A percentile compares a stretch with the other conserved stretches of the same genome.
These are phyloP conservation scores for Oedothorax gibbosus DNA, from an alignment of 1,140 invertebrate species.

Conservation along the genomic window DNA sequence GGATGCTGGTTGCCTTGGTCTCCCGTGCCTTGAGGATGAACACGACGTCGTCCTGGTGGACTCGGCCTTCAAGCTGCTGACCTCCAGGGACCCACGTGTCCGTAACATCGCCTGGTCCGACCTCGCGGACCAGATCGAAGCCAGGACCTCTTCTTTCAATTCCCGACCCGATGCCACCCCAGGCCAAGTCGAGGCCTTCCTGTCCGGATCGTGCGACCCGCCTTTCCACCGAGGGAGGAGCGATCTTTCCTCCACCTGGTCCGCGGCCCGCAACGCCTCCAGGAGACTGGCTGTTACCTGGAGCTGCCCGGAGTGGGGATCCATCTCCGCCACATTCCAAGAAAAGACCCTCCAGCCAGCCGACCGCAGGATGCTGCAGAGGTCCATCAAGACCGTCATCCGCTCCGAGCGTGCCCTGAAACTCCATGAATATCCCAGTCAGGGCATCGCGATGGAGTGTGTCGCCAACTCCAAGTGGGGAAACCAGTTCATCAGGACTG, in stretches of 20 bases:
- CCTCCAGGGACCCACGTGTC: not conserved
- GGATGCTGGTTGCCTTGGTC: not conserved
- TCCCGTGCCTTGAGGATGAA: not conserved
- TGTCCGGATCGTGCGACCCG: not conserved
- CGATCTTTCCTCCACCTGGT: not conserved
- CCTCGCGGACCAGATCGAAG: not conserved
- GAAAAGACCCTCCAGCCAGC: too few relatives aligned
- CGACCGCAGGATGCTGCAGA: too few relatives aligned
- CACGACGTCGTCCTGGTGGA: not conserved
- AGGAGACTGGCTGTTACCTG: too few relatives aligned
- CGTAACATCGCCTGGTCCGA: not conserved
- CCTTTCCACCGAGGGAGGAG: not conserved
- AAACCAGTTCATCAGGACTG: constrained; percentile 62
- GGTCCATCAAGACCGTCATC: too few relatives aligned
- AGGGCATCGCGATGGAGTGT: not conserved
- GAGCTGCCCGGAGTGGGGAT: too few relatives aligned
- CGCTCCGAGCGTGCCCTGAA: too few relatives aligned
- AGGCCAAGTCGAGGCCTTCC: not conserved
- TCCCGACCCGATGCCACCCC: not conserved
- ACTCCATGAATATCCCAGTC: too few relatives aligned
- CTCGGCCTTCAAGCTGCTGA: constrained; percentile 9
- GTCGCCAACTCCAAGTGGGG: too few relatives aligned
- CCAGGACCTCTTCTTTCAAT: not conserved
- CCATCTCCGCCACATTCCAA: too few relatives aligned
- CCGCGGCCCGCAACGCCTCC: not conserved